Evolutionary conservation across 2,888 invertebrate species (phyloP).

Genomic region (Polymixis lichenea): DNA sequence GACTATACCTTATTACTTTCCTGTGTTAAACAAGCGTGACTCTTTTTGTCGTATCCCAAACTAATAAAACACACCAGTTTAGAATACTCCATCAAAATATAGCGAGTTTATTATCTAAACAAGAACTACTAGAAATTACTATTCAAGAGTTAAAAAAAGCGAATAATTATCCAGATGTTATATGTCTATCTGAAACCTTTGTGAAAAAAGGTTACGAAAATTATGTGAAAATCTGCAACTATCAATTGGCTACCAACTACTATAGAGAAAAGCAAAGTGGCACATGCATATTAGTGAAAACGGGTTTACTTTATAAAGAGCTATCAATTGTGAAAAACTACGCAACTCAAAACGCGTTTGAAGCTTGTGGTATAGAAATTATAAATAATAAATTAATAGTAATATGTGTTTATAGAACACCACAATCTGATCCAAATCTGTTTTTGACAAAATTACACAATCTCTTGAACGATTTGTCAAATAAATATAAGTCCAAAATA

Average conservation of each 20-base stretch:
- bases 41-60: constrained; percentile 17
- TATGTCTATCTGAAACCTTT: too few species aligned
- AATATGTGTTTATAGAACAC: constrained; percentile 24
- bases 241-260: neutral
- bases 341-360: constrained; percentile 30
- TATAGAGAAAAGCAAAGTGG: neutral
- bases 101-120: neutral
- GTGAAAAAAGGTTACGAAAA: too few species aligned
- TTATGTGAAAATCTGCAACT: too few species aligned
- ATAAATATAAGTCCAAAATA: neutral
- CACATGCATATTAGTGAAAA: too few species aligned
- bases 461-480: neutral
- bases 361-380: constrained; percentile 28
- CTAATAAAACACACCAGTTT: neutral
- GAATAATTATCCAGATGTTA: too few species aligned
- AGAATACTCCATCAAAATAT: neutral
- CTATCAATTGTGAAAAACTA: neutral
- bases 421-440: constrained; percentile 11
- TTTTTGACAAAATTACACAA: constrained; percentile 12
- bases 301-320: neutral
- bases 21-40: neutral
- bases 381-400: neutral
- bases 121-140: neutral
- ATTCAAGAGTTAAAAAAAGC: neutral
- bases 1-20: constrained; percentile 15